These are phyloP conservation scores for Podiceps cristatus DNA, from an alignment of 2,113 vertebrate species.

Conservation along the genomic window DNA sequence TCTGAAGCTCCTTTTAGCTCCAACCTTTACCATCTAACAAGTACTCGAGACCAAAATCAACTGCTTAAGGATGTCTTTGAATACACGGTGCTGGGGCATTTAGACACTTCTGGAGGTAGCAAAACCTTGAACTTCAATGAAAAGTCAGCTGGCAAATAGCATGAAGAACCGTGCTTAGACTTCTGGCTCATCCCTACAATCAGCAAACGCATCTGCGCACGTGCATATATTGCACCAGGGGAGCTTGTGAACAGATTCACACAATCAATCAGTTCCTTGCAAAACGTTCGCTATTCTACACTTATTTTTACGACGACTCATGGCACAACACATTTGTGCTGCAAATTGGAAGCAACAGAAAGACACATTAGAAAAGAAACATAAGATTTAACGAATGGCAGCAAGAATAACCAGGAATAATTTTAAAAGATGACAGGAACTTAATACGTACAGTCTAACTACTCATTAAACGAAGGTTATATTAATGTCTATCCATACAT, in stretches of 20 bases:
- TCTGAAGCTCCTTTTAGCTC: not conserved
- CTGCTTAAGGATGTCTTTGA: not conserved
- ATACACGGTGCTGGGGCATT: not conserved
- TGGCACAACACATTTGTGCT: not conserved
- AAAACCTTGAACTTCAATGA: not conserved
- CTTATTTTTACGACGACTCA: not conserved
- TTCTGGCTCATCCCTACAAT: not conserved
- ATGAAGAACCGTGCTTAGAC: not conserved
- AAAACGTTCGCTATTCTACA: not conserved
- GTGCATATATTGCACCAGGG: fast-evolving
- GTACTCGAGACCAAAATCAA: not conserved
- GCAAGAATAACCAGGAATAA: not conserved
- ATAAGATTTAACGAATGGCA: not conserved
- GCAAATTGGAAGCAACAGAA: not conserved
- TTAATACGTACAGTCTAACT: not conserved
- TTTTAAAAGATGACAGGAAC: not conserved
- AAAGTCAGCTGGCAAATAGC: not conserved
- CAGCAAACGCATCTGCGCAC: not conserved
- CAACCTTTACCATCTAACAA: not conserved
- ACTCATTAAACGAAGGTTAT: not conserved
- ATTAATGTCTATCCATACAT: not conserved
- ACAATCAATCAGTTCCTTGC: not conserved
- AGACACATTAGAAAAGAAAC: not conserved
- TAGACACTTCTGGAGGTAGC: not conserved
- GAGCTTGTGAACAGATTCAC: not conserved